Percentiles rank a stretch among this genome's conserved stretches.
These are phyloP conservation scores for Propithecus coquereli DNA, from an alignment of 2,113 vertebrate genomes.

Conservation along the genomic window DNA sequence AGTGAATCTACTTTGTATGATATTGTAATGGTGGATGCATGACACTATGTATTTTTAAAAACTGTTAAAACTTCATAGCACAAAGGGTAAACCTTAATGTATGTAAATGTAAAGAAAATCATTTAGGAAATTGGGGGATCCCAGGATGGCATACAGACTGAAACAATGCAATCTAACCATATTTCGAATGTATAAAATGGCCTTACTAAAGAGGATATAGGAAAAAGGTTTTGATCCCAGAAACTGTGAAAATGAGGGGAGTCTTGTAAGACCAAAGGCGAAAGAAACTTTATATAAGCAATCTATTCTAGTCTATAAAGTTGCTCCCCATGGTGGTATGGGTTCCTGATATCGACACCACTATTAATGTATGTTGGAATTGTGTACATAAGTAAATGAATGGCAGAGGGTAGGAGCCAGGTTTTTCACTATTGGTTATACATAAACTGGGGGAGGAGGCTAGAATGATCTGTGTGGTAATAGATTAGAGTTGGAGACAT, in stretches of 20 bases:
- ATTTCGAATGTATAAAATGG: not conserved
- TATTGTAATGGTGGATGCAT: not conserved
- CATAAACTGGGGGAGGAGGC: not conserved
- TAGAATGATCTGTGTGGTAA: not conserved
- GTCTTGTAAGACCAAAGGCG: not conserved
- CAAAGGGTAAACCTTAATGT: not conserved
- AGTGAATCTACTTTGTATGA: not conserved
- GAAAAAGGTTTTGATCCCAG: not conserved
- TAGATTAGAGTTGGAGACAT: not conserved
- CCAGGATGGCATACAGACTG: not conserved
- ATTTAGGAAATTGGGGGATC: not conserved
- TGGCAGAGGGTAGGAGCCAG: not conserved
- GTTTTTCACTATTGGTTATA: not conserved
- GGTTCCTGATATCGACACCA: not conserved
- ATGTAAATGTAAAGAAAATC: not conserved
- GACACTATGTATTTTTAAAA: not conserved
- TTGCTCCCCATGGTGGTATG: not conserved
- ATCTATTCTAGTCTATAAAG: not conserved
- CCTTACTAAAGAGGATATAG: not conserved
- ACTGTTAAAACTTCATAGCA: not conserved
- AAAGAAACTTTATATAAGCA: not conserved
- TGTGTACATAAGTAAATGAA: not conserved
- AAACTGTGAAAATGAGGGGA: not conserved
- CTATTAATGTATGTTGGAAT: not conserved
- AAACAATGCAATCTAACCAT: not conserved